Conservation (phyloP, 2,113 vertebrate species). For the Gambusia affinis region DNA sequence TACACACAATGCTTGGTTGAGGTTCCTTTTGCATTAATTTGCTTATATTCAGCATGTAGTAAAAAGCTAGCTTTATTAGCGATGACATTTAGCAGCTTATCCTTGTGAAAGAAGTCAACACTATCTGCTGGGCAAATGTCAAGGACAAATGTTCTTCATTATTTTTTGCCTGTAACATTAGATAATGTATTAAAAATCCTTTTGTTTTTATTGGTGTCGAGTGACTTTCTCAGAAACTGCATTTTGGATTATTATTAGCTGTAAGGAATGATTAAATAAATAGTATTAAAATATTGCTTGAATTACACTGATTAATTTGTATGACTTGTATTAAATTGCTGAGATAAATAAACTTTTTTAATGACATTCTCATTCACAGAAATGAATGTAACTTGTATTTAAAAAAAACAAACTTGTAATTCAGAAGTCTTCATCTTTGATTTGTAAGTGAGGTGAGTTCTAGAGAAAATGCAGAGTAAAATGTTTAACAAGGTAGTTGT, state of each 20-base stretch:
- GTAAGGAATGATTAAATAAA: background rate
- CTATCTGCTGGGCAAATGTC: background rate
- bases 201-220: background rate
- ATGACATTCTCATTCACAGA: background rate
- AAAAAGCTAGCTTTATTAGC: background rate
- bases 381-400: background rate
- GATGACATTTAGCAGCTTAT: background rate
- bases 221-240: background rate
- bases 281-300: background rate
- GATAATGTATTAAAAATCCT: background rate
- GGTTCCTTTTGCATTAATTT: background rate
- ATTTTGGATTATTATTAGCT: background rate
- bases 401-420: background rate
- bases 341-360: background rate
- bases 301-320: too few relatives aligned
- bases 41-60: background rate
- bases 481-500: background rate
- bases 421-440: background rate
- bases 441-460: background rate
- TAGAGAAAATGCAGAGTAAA: background rate
- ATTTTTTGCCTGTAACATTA: background rate
- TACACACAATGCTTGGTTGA: background rate
- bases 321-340: background rate
- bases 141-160: background rate
- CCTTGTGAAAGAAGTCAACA: background rate